These are phyloP conservation scores for Junonia oenone DNA, from an alignment of 2,888 invertebrate genomes.

Conservation along the genomic window DNA sequence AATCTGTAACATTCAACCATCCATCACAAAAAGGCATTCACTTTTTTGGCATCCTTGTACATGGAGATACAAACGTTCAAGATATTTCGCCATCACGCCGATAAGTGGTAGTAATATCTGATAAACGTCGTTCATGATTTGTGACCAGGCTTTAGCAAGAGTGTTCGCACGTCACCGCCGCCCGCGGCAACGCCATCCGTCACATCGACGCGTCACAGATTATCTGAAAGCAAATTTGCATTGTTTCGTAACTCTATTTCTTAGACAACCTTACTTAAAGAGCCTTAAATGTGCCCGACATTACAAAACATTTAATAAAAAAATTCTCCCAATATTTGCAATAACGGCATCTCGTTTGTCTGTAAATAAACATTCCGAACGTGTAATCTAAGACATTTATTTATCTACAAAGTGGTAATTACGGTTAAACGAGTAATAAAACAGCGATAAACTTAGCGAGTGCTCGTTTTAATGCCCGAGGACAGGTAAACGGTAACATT, in stretches of 20 bases:
- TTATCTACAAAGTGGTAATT: conserved; percentile 15
- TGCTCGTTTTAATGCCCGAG: conserved; percentile 40
- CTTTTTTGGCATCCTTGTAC: conserved; percentile 8
- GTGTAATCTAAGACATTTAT: conserved; percentile 13
- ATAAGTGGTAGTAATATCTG: conserved; percentile 9
- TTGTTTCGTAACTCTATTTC: conserved; percentile 15
- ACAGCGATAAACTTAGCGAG: conserved; percentile 29
- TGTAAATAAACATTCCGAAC: conserved; percentile 7
- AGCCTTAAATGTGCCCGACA: not conserved
- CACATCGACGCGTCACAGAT: conserved; percentile 28
- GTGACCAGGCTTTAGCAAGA: conserved; percentile 16
- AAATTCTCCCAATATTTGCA: not conserved
- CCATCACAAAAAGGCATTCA: not conserved
- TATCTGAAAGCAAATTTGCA: conserved; percentile 21
- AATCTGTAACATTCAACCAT: not conserved
- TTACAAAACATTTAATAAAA: not conserved
- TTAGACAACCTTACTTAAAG: conserved; percentile 21
- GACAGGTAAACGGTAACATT: conserved; percentile 37
- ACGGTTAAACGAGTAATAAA: conserved; percentile 24
- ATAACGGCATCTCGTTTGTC: conserved; percentile 3
- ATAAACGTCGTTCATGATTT: conserved; percentile 16
- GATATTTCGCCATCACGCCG: conserved; percentile 10
- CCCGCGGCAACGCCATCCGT: conserved; percentile 31
- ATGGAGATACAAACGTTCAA: conserved; percentile 7
- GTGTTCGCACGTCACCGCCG: conserved; percentile 25